Conservation (phyloP, 2,113 vertebrate species). For the Ammospiza caudacuta region DNA sequence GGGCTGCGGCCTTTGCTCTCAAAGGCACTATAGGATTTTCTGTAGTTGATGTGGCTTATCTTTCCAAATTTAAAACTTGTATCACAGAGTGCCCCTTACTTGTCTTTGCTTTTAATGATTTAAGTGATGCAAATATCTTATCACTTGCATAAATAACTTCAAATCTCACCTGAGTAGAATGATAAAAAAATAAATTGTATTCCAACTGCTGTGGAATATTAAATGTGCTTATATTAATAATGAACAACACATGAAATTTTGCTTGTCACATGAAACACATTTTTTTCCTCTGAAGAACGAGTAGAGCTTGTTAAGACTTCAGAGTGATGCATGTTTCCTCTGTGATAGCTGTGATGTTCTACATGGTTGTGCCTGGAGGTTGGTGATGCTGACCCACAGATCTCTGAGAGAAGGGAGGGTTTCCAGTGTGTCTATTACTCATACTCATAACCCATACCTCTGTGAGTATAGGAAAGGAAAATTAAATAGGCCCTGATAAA, state of each 20-base stretch:
- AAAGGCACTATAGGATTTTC: background rate
- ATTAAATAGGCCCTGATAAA: background rate
- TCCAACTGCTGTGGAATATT: background rate
- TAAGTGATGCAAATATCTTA: background rate
- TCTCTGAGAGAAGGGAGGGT: background rate
- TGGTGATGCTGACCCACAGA: background rate
- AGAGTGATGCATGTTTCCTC: background rate
- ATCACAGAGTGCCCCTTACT: background rate
- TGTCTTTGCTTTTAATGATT: background rate
- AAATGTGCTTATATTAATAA: background rate
- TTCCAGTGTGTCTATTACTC: background rate
- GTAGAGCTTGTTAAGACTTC: background rate
- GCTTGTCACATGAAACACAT: accelerated
- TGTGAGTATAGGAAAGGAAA: background rate
- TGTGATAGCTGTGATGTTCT: background rate
- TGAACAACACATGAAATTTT: background rate
- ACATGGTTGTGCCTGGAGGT: background rate
- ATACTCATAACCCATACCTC: background rate
- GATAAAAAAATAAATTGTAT: background rate
- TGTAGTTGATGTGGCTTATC: accelerated
- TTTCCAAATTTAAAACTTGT: background rate
- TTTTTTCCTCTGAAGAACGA: background rate
- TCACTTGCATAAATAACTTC: background rate
- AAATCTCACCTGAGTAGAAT: background rate
- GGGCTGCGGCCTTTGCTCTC: background rate